Evolutionary conservation across 2,113 vertebrate genomes (phyloP).

Genomic region (Brevimyrus niger): DNA sequence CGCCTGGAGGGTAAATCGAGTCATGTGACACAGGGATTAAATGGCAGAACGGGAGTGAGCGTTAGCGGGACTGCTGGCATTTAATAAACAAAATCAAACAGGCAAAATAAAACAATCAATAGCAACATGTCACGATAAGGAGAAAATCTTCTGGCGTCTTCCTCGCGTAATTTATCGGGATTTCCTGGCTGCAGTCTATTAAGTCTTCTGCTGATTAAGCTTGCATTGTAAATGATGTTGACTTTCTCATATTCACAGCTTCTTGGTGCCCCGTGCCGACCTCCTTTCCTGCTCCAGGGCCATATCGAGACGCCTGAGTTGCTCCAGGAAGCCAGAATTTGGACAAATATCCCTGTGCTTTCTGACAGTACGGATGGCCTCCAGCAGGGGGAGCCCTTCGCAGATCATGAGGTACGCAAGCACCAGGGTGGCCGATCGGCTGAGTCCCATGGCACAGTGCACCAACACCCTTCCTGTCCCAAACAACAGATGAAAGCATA

Average conservation of each 20-base stretch:
- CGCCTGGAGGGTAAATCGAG: not conserved
- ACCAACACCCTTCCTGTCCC: conserved; percentile 58
- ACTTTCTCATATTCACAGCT: not conserved
- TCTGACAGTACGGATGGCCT: conserved; percentile 50
- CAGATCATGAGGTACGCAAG: conserved; percentile 65
- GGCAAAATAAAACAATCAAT: not conserved
- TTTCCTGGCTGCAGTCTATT: not conserved
- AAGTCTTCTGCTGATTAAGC: not conserved
- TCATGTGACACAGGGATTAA: not conserved
- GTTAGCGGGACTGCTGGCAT: not conserved
- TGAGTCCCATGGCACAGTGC: conserved; percentile 68
- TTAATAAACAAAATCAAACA: not conserved
- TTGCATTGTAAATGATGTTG: not conserved
- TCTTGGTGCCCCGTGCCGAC: conserved; percentile 19
- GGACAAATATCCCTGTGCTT: conserved; percentile 61
- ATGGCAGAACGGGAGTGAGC: not conserved
- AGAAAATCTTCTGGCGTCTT: not conserved
- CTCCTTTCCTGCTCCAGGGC: conserved; percentile 49
- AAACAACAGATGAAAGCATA: not conserved
- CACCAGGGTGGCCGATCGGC: conserved; percentile 59
- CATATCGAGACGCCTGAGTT: conserved; percentile 60
- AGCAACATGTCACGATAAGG: not conserved
- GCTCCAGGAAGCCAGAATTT: conserved; percentile 61
- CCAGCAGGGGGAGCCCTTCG: conserved; percentile 52
- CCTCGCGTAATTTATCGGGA: not conserved